phyloP scores from a whole-genome alignment of 2,113 vertebrate genomes.

The Corydoras maculifer region DNA sequence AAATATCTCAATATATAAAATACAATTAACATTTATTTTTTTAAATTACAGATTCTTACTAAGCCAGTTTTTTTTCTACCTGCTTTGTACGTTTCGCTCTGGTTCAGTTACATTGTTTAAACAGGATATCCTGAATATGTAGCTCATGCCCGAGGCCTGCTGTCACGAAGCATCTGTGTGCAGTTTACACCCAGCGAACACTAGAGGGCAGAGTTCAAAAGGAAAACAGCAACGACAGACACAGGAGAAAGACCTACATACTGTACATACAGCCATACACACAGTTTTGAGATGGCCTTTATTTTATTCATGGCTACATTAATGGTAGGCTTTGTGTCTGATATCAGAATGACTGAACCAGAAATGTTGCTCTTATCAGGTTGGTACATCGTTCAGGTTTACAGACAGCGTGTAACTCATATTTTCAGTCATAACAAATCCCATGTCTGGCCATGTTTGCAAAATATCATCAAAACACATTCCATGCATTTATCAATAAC shows the following conservation, averaged over 20 bases:
- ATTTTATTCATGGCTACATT: too few relatives aligned
- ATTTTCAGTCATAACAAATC: too few relatives aligned
- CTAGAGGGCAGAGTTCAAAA: slow-evolving; percentile 31
- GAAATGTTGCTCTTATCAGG: too few relatives aligned
- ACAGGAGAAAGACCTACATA: not conserved
- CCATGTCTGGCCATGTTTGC: too few relatives aligned
- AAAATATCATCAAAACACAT: too few relatives aligned
- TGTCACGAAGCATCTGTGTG: not conserved
- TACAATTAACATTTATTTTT: too few relatives aligned
- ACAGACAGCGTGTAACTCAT: too few relatives aligned
- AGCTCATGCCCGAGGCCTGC: slow-evolving; percentile 5
- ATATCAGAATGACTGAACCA: too few relatives aligned
- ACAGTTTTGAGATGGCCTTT: not conserved
- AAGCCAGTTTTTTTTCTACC: not conserved
- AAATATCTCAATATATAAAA: too few relatives aligned
- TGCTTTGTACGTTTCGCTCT: slow-evolving; percentile 20
- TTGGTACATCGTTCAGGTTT: too few relatives aligned
- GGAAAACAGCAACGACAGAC: not conserved
- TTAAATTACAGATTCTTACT: not conserved
- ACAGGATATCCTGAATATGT: slow-evolving; percentile 32
- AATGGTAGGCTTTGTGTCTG: too few relatives aligned
- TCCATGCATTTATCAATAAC: too few relatives aligned
- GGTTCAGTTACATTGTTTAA: slow-evolving; percentile 17
- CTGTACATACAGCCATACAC: not conserved
- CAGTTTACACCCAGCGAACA: slow-evolving; percentile 2